phyloP scores from a whole-genome alignment of 2,888 invertebrate genomes.

The Tiliacea aurago region DNA sequence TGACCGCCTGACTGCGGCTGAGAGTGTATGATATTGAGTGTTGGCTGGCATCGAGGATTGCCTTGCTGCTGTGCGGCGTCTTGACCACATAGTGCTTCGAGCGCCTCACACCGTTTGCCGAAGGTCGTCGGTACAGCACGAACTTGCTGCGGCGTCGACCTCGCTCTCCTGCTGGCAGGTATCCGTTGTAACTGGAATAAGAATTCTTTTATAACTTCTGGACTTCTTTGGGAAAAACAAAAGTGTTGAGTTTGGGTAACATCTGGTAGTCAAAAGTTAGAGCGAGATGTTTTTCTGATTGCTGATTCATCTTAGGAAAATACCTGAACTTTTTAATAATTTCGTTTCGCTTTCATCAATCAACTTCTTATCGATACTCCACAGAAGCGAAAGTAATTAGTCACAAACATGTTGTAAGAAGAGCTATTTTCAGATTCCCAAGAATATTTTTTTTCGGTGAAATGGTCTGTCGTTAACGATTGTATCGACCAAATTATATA shows the following conservation, averaged over 20 bases:
- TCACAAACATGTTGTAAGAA: background rate
- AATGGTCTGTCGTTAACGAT: slow-evolving; percentile 27
- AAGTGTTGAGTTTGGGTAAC: slow-evolving; percentile 10
- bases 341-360: slow-evolving; percentile 46
- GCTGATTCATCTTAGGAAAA: slow-evolving; percentile 36
- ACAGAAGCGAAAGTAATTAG: slow-evolving; percentile 16
- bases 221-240: slow-evolving; percentile 10
- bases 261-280: slow-evolving; percentile 33
- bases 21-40: slow-evolving; percentile 99
- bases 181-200: slow-evolving; percentile 96
- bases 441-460: slow-evolving; percentile 5
- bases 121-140: slow-evolving; percentile 95
- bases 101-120: slow-evolving; percentile 97
- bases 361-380: slow-evolving; percentile 33
- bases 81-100: slow-evolving; percentile 99
- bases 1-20: slow-evolving; percentile 98
- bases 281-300: slow-evolving; percentile 21
- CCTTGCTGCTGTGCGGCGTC: slow-evolving; percentile 98
- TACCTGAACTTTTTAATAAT: slow-evolving; percentile 32
- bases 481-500: slow-evolving; percentile 14
- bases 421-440: slow-evolving; percentile 7
- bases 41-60: slow-evolving; percentile 97
- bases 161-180: slow-evolving; percentile 97
- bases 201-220: slow-evolving; percentile 7
- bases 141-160: slow-evolving; percentile 98